Base-by-base conservation (phyloP, 1,140 invertebrate genomes). In the Aphelenchoides avenae region DNA sequence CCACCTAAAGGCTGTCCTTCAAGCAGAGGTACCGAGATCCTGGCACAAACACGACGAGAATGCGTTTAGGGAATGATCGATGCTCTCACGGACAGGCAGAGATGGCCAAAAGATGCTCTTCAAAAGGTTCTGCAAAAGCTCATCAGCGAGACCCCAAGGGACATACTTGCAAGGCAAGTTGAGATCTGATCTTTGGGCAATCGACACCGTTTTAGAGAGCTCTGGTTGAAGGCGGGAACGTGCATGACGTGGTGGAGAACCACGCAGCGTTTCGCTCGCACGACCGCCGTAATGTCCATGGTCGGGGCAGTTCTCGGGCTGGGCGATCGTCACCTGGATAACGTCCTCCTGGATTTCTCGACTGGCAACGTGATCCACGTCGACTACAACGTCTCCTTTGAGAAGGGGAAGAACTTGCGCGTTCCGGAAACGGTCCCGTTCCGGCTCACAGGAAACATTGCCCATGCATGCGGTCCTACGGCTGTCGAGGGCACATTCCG, bases 371-470 rank as follows among this genome's bases (percentile, higher is more conserved):
- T 98, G 42, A 87, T 98, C 27, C 95, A 99, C 78, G 96, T 99
- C 70, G 95, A 99, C 80, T 99, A 97, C 80, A 99, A 97, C 78
- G 89, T 99, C 44, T 96, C 92, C 76, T 99, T 99, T 80, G 94
- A 97, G 75, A 97, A 96, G 78, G 93, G 93, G 15, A 90, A 90
- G 78, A 88, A 72, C 3, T 47, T 51, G 9, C 39, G 47, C 24
- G 57, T 61, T 3, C 46, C 59, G 18, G 47, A 61, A 41, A 62
- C 42, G 77, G 93, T 98, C 59, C 93, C 94, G 3, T 99, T 96
- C 79, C 82, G 95, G 61, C 84, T 99, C 83, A 97, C 95, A 0
- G 89, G 89, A 26, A 98, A 98, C 75, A 85, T 99, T 69, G 85
- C 86, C 64, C 83, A 86, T 26, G 92, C 92, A 9, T 80, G 98